phyloP scores from a whole-genome alignment of 2,797 vertebrate species.

The Arrhamphus sclerolepis region DNA sequence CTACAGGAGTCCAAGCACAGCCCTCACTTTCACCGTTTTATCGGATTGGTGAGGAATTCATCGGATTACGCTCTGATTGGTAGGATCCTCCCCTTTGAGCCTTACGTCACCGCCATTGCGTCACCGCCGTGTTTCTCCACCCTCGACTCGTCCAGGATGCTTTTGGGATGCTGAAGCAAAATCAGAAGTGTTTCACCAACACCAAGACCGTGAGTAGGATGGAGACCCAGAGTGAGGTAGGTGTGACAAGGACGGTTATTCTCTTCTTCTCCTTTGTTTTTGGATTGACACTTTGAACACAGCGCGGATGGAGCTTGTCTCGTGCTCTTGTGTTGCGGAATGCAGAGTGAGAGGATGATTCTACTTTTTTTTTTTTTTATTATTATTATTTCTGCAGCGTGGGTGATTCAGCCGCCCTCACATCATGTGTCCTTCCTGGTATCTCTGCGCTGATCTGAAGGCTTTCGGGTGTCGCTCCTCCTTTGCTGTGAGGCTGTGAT shows the following conservation, averaged over 20 bases:
- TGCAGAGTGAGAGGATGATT: constrained; percentile 1
- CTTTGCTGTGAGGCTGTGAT: constrained; percentile 27
- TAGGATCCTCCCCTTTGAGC: constrained; percentile 28
- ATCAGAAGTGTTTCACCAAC: constrained; percentile 61
- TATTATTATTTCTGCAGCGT: constrained; percentile 23
- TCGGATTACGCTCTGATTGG: constrained; percentile 71
- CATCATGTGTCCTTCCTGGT: constrained; percentile 21
- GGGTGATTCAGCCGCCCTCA: constrained; percentile 6
- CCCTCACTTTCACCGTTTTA: constrained; percentile 23
- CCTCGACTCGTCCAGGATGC: constrained; percentile 51
- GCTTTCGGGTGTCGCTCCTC: constrained; percentile 15
- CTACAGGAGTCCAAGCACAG: constrained; percentile 14
- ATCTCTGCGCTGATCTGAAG: constrained; percentile 19
- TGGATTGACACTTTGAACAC: not conserved
- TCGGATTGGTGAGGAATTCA: constrained; percentile 67
- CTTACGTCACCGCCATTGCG: constrained; percentile 50
- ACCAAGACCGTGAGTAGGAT: constrained; percentile 66
- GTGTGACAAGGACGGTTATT: constrained; percentile 29
- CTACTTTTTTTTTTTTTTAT: constrained; percentile 27
- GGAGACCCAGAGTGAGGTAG: constrained; percentile 69
- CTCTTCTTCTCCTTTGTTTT: not conserved
- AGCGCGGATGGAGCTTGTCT: not conserved
- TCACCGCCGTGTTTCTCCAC: constrained; percentile 46
- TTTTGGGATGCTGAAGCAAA: constrained; percentile 68
- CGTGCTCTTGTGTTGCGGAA: not conserved